phyloP scores from a whole-genome alignment of 2,888 invertebrate species.

The Ferrisia virgata region DNA sequence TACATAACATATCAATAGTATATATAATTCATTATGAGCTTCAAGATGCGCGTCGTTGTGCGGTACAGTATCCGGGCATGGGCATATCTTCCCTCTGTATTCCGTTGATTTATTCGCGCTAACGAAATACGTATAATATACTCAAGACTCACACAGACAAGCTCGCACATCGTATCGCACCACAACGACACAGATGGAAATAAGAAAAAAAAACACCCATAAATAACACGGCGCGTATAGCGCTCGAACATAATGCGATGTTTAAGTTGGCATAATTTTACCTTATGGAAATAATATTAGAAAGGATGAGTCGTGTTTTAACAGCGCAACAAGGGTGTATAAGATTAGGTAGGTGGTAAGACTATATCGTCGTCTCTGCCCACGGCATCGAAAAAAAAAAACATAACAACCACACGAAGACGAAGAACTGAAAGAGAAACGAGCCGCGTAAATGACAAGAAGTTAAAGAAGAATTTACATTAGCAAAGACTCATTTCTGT shows the following conservation, averaged over 20 bases:
- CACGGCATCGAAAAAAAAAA: slow-evolving; percentile 11
- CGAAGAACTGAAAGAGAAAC: neutral
- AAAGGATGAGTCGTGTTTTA: slow-evolving; percentile 27
- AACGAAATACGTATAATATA: neutral
- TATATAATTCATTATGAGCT: neutral
- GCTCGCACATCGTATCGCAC: neutral
- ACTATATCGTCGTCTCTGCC: slow-evolving; percentile 30
- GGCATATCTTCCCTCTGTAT: neutral
- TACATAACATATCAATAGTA: neutral
- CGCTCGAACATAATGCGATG: slow-evolving; percentile 22
- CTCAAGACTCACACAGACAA: neutral
- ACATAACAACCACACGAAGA: neutral
- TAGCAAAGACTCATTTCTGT: neutral
- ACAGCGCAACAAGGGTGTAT: slow-evolving; percentile 21
- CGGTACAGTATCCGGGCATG: neutral
- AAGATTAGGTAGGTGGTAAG: slow-evolving; percentile 31
- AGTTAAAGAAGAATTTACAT: slow-evolving; percentile 25
- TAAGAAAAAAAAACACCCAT: neutral
- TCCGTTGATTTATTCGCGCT: slow-evolving; percentile 5
- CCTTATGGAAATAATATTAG: slow-evolving; percentile 24
- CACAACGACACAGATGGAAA: neutral
- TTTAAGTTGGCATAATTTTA: slow-evolving; percentile 33
- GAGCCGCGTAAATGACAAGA: slow-evolving; percentile 2
- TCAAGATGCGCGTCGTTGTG: neutral
- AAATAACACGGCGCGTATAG: slow-evolving; percentile 26